Base-by-base conservation (phyloP, 2,888 invertebrate species). In the Arge pagana region DNA sequence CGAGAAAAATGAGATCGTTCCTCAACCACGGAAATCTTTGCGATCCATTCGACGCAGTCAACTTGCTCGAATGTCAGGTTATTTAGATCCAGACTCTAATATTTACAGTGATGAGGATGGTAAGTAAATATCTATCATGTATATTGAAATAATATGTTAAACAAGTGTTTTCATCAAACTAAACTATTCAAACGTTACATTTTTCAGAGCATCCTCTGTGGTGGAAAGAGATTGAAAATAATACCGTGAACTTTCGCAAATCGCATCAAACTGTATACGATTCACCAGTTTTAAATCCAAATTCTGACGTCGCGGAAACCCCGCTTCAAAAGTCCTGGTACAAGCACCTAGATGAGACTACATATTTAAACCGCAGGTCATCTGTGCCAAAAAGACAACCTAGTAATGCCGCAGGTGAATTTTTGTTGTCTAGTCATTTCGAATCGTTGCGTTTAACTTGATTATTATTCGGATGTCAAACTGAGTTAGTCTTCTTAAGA, bases 251-350 rank as follows among this genome's bases (percentile, higher is more conserved):
- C 31, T n/a, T 45, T 33, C 45, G 33, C 7, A 15, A 31, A 4
- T 45, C 45, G 1, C n/a, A 35, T 45, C n/a, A 15, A 7, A 18
- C 15, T n/a, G 33, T 16, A 21, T 15, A 45, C 15, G 33, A 45
- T 1, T 6, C 13, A 4, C 1, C 42, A 1, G 6, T 33, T 15
- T 35, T 45, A 2, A 16, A 45, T 8, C 24, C 45, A 10, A 23
- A 45, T n/a, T 45, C 45, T 15, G 45, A 45, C 10, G 33, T 15
- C 1, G 45, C 23, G 1, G 10, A 11, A 15, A 45, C 45, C 4
- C 45, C 45, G 7, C 33, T 45, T 10, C 33, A 19, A 15, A 45
- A 24, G 26, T 33, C 33, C 4, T 45, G 45, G 45, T 45, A 35
- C 33, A 45, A 45, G 19, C 3, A 23, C 16, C 1, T 45, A 6